Percentiles rank a stretch among this genome's conserved stretches.
Evolutionary conservation across 2,888 invertebrate species (phyloP).

Genomic region (Lutraria lutraria): DNA sequence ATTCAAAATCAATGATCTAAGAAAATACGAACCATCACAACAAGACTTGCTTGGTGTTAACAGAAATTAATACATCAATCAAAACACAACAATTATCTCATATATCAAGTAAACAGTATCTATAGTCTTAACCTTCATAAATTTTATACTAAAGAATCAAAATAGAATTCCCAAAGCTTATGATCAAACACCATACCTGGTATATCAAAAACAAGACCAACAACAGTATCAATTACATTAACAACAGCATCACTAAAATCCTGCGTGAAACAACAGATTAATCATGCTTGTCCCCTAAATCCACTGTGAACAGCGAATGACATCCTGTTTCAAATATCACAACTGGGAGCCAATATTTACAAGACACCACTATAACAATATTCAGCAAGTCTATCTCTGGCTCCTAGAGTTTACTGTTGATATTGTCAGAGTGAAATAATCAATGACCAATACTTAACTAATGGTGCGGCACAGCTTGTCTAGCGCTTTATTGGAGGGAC

Average conservation of each 20-base stretch:
- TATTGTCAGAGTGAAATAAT: conserved; percentile 8
- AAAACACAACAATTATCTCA: too few relatives aligned
- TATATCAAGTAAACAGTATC: too few relatives aligned
- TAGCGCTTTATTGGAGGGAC: background rate
- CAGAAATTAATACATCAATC: too few relatives aligned
- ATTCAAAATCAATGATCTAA: background rate
- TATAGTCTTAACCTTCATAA: too few relatives aligned
- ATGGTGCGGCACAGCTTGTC: conserved; percentile 6
- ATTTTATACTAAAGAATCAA: too few relatives aligned
- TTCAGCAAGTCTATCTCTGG: background rate
- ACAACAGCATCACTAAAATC: background rate
- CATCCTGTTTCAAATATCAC: background rate
- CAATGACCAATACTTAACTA: conserved; percentile 28
- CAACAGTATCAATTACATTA: background rate
- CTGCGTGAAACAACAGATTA: background rate
- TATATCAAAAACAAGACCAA: background rate
- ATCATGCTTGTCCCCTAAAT: background rate
- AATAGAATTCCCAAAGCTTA: too few relatives aligned
- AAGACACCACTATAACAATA: background rate
- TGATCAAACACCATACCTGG: conserved; percentile 2
- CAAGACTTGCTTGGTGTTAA: too few relatives aligned
- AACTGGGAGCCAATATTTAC: conserved; percentile 3
- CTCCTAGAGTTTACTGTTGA: conserved; percentile 9
- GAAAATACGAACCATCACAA: background rate
- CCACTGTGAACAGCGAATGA: background rate